These are phyloP conservation scores for Scaptomyza polygonia DNA, from an alignment of 2,888 invertebrate genomes.

Conservation along the genomic window DNA sequence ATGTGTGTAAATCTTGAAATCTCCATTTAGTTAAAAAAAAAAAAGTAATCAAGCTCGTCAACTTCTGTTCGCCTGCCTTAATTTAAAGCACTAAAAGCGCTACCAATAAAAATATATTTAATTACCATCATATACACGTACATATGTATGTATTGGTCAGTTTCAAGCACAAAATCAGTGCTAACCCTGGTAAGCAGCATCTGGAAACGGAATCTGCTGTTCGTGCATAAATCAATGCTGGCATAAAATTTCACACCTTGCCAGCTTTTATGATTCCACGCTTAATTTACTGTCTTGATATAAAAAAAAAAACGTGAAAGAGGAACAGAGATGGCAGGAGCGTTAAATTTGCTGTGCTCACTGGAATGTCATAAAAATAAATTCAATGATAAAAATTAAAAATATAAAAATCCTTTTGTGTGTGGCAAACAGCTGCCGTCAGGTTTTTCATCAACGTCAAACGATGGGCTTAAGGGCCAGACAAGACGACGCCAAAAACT, in stretches of 20 bases:
- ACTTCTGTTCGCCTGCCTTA: conserved; percentile 18
- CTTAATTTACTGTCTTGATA: conserved; percentile 74
- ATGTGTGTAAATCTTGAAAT: too few species aligned
- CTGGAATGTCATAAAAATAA: conserved; percentile 74
- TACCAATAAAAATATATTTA: conserved; percentile 63
- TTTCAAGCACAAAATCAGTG: conserved; percentile 50
- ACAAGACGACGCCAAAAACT: conserved; percentile 62
- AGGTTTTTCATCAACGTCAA: conserved; percentile 50
- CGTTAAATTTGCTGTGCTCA: conserved; percentile 63
- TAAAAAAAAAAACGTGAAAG: conserved; percentile 27
- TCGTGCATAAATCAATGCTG: conserved; percentile 68
- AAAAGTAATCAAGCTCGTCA: background rate
- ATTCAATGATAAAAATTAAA: conserved; percentile 78
- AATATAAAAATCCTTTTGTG: conserved; percentile 61
- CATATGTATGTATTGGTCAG: conserved; percentile 3
- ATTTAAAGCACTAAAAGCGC: conserved; percentile 23
- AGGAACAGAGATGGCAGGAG: conserved; percentile 7
- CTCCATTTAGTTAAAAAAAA: background rate
- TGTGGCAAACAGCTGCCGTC: conserved; percentile 61
- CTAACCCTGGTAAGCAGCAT: conserved; percentile 53
- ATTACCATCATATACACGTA: conserved; percentile 60
- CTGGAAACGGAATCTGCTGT: conserved; percentile 52
- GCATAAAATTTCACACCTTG: conserved; percentile 81
- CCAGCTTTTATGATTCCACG: conserved; percentile 74
- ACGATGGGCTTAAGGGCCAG: conserved; percentile 38